Evolutionary conservation across 2,888 invertebrate genomes (phyloP).

Genomic region (Leptothorax acervorum): DNA sequence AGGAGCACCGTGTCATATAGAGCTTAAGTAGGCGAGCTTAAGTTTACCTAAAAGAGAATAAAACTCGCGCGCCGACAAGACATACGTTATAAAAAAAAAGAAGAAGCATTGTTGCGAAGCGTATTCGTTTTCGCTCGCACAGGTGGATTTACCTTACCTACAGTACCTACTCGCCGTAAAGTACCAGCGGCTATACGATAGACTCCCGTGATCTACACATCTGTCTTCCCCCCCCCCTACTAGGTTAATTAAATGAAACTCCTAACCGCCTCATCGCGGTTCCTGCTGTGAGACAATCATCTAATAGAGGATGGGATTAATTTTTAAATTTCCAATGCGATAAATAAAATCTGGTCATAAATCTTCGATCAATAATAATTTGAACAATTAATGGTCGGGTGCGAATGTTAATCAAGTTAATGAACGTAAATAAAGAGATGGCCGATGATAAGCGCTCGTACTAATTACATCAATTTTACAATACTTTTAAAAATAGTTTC

Average conservation of each 20-base stretch:
- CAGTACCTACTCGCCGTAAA: conserved; percentile 44
- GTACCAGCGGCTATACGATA: conserved; percentile 54
- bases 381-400: not conserved
- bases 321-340: conserved; percentile 15
- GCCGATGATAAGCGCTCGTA: too few species aligned
- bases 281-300: not conserved
- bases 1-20: not conserved
- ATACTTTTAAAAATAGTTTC: too few species aligned
- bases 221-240: conserved; percentile 40
- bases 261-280: not conserved
- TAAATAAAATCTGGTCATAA: not conserved
- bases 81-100: conserved; percentile 48
- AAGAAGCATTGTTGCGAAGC: conserved; percentile 7
- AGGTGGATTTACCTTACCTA: conserved; percentile 46
- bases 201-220: conserved; percentile 61
- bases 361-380: conserved; percentile 20
- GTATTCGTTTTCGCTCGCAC: conserved; percentile 37
- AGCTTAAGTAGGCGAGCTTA: not conserved
- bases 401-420: not conserved
- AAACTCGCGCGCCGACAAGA: conserved; percentile 43
- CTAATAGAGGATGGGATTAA: not conserved
- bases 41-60: conserved; percentile 34
- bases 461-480: too few species aligned
- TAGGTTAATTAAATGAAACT: conserved; percentile 67
- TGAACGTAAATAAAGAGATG: not conserved